Base-by-base conservation (phyloP, 2,797 vertebrate genomes). In the Parauchenoglanis punctatus region DNA sequence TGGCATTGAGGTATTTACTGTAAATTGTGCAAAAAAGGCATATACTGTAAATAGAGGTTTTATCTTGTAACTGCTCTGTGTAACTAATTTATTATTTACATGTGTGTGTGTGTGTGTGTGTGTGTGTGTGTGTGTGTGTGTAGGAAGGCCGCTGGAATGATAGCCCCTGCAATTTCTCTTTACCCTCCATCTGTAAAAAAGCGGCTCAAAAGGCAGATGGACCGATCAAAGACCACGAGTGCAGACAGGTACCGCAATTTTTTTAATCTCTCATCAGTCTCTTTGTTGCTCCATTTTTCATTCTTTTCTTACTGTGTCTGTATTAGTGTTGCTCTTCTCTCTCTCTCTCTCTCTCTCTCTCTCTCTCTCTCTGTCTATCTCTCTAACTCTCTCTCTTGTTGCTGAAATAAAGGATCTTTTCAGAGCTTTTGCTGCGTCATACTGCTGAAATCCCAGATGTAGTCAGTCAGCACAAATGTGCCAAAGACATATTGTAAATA, bases 71-170 rank as follows among this genome's bases (percentile, higher is more conserved):
- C 35, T 12, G 90, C 63, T 87, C 44, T 88, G 65, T 81, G 40
- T 49, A 18, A 86, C 89, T 73, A 46, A 12, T 84, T 40, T 77
- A 59, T 63, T 81, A 58, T 75, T 58, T 82, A 7, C 76, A 25
- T 83, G 25, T 84, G 77, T 90, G 80, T 83, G 63, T 70, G 40
- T 93, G 90, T 93, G 75, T 73, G 54, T 78, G 73, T 87, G 80
- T 83, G 80, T 84, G 80, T 76, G 67, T 72, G 35, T 93, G 90
- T 93, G 80, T 84, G 80, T 76, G 67, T 72, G 35, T 93, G 90
- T 93, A 99, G 98, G 97, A 98, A 68, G 97, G 98, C 68, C 97
- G 98, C 87, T 99, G 98, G 98, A 98, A 99, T 0, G 98, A 99
- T 94, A 98, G 96, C 91, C 98, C 98, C 0, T 99, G 98, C 93